Conservation (phyloP, 2,113 vertebrate species). For the Deroptyus accipitrinus region DNA sequence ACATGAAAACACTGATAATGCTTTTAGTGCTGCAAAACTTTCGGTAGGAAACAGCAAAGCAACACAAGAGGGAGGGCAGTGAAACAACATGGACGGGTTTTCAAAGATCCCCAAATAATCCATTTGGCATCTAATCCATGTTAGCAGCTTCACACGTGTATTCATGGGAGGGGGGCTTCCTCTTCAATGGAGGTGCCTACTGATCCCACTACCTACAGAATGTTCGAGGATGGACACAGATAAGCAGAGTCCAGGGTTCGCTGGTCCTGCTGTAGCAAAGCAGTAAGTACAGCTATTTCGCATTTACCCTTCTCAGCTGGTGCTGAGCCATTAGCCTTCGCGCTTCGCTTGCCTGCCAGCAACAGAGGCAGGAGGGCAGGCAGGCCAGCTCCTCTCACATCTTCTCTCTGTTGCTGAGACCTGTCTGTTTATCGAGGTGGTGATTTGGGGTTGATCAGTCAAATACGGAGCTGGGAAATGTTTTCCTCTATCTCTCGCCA, state of each 20-base stretch:
- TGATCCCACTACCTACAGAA: background rate
- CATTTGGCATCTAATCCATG: background rate
- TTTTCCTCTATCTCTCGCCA: background rate
- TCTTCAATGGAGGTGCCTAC: background rate
- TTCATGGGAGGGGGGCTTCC: background rate
- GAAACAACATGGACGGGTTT: background rate
- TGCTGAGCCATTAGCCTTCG: background rate
- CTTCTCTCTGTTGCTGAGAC: background rate
- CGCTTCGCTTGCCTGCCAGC: background rate
- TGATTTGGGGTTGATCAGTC: background rate
- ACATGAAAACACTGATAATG: background rate
- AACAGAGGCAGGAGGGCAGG: background rate
- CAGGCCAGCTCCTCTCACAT: background rate
- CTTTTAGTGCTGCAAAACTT: background rate
- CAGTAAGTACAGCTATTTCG: background rate
- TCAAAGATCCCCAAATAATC: background rate
- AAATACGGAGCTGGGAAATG: background rate
- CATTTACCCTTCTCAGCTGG: background rate
- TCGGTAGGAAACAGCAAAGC: background rate
- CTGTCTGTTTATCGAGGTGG: fast-evolving
- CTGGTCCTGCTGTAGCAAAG: background rate
- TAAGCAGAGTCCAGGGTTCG: background rate
- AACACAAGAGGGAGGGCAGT: background rate
- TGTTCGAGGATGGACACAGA: background rate
- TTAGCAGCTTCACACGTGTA: background rate